Evolutionary conservation across 2,888 invertebrate species (phyloP), one percentile per base, ranked within the genome.

Genomic region (Melinaea marsaeus): DNA sequence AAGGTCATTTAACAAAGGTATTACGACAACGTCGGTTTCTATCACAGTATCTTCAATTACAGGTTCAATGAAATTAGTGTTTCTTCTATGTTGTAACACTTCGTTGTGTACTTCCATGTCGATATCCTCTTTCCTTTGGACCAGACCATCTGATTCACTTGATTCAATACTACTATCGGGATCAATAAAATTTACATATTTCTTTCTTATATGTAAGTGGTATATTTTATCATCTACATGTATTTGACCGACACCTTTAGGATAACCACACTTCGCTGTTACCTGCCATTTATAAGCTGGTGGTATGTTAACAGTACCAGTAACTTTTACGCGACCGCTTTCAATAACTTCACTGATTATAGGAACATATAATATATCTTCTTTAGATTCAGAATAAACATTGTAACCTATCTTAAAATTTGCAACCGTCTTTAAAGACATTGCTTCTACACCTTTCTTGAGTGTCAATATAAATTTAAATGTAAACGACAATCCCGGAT

Each of bases 231-330:
- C 80, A 32, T 74, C 68, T 45, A 77, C 71, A 46, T 70, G 63
- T 63, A 88, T 69, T 48, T 73, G 74, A 22, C 86, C 55, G 35
- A 62, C 57, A 54, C 77, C 78, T 62, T 69, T 74, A 47, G 86
- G 83, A 74, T 79, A 80, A 9, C 74, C 75, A 59, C 56, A 64
- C 34, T 75, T 72, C 32, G 63, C 66, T 67, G 77, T 79, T 42
- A 88, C 68, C 51, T 85, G 84, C 89, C 88, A 90, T 13, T 75
- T 64, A 71, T 85, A 88, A 51, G 75, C 72, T 3, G 89, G 75
- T 13, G 80, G 76, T 62, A 88, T 79, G 54, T 58, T 67, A 47
- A 88, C 74, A 37, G 69, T 71, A 66, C 83, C 75, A 3, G 83
- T 69, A 58, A 86, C 71, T 33, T 65, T 66, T 55, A 86, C 73